Base-by-base conservation (phyloP, 1,140 invertebrate genomes). In the Bombus superbus region DNA sequence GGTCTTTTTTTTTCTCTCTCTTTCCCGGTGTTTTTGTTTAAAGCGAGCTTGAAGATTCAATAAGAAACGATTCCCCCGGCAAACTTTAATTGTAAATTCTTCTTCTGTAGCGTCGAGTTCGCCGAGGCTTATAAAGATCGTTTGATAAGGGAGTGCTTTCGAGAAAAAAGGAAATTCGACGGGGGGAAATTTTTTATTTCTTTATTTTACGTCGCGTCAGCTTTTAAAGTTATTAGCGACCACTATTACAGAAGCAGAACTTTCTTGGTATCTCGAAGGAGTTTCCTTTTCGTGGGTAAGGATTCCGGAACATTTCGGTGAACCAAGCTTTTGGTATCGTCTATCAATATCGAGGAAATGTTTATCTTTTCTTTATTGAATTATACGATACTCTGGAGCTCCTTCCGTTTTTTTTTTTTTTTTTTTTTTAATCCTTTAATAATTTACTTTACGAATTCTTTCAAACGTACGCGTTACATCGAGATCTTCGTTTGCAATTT, bases 21-120 rank as follows among this genome's bases (percentile, higher is more conserved):
- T 35, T 18, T 8, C 4, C 22, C 18, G 47, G 38, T 71, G 38
- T 71, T 71, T 71, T 71, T 71, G 69, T 71, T 71, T 71, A 71
- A 71, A 42, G 40, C 25, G 38, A 42, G 40, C 69, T 42, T 9
- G 9, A n/a, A 42, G 69, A 71, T 71, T 42, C 38, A 44, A 71
- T 42, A 71, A 71, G 40, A 71, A 71, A 28, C 69, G 69, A 42
- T 71, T 53, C 32, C 73, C 42, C 35, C 5, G 32, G 44, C 38
- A 71, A 71, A 71, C 38, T 71, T 71, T 71, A 71, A 71, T 71
- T 71, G 40, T 71, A 42, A 71, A 42, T 71, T 71, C 69, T 71
- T 42, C 69, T n/a, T 13, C 38, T 10, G 69, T 28, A 53, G 28
- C 69, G 69, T 42, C 10, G 25, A 28, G 25, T 28, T 71, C 25